Conservation (phyloP, 2,113 vertebrate genomes). For the Anoura caudifer region DNA sequence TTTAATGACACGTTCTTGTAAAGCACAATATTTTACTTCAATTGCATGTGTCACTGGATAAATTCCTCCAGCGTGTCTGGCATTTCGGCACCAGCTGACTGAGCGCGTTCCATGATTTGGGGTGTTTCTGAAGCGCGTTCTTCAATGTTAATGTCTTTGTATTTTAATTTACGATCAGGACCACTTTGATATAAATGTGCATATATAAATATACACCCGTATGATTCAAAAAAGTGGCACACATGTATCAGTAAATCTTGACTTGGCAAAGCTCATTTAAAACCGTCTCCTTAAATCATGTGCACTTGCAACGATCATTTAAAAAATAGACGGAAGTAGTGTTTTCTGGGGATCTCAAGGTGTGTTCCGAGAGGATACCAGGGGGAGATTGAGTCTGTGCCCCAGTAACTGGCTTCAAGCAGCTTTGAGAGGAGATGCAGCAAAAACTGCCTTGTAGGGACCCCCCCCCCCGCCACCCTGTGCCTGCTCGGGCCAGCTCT, state of each 20-base stretch:
- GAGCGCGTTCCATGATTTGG: conserved; percentile 66
- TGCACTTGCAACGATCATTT: background rate
- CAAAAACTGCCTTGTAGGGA: accelerated
- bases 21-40: conserved; percentile 83
- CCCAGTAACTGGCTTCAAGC: background rate
- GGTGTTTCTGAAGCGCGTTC: conserved; percentile 67
- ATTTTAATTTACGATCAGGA: conserved; percentile 68
- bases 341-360: background rate
- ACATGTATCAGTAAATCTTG: conserved; percentile 39
- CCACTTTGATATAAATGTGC: conserved; percentile 44
- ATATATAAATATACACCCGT: background rate
- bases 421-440: background rate
- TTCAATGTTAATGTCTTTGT: conserved; percentile 51
- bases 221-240: conserved; percentile 42
- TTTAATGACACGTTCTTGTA: conserved; percentile 80
- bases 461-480: no score
- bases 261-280: conserved; percentile 62
- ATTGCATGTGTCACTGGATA: conserved; percentile 79
- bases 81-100: conserved; percentile 79
- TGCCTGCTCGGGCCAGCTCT: background rate
- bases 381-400: background rate
- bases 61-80: conserved; percentile 77
- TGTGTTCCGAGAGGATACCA: no score
- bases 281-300: conserved; percentile 37
- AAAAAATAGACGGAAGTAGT: background rate